These are phyloP conservation scores for Exephanes ischioxanthus DNA, from an alignment of 2,888 invertebrate species.

Conservation along the genomic window DNA sequence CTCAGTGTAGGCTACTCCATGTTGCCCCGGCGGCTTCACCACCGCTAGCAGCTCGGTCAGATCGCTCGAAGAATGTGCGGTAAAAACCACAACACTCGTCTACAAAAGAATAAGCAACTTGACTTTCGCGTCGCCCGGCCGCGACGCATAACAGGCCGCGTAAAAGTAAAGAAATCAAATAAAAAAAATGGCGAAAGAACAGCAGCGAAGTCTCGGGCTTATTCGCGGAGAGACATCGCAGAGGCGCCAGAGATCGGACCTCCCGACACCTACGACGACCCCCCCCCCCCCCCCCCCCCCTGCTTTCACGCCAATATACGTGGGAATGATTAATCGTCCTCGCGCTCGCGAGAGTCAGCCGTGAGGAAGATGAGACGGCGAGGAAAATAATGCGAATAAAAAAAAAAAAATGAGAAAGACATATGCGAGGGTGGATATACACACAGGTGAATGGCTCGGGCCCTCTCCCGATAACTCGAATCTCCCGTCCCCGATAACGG, in stretches of 20 bases:
- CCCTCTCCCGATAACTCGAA: conserved; percentile 31
- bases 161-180: neutral
- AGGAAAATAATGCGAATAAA: conserved; percentile 31
- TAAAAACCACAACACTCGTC: too few species aligned
- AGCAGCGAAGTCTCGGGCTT: neutral
- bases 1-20: too few species aligned
- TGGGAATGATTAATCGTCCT: conserved; percentile 68
- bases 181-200: neutral
- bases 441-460: conserved; percentile 40
- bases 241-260: conserved; percentile 51
- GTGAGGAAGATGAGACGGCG: conserved; percentile 48
- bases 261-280: conserved; percentile 64
- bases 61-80: too few species aligned
- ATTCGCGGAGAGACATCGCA: neutral
- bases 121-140: too few species aligned
- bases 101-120: too few species aligned
- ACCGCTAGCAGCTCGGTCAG: too few species aligned
- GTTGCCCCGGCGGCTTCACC: too few species aligned
- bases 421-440: conserved; percentile 52
- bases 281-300: conserved; percentile 55
- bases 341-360: conserved; percentile 59
- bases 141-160: too few species aligned
- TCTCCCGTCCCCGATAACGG: conserved; percentile 57
- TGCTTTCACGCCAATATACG: conserved; percentile 61
- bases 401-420: conserved; percentile 1